phyloP scores from a whole-genome alignment of 2,888 invertebrate species.

The Drosophila maculinotata region DNA sequence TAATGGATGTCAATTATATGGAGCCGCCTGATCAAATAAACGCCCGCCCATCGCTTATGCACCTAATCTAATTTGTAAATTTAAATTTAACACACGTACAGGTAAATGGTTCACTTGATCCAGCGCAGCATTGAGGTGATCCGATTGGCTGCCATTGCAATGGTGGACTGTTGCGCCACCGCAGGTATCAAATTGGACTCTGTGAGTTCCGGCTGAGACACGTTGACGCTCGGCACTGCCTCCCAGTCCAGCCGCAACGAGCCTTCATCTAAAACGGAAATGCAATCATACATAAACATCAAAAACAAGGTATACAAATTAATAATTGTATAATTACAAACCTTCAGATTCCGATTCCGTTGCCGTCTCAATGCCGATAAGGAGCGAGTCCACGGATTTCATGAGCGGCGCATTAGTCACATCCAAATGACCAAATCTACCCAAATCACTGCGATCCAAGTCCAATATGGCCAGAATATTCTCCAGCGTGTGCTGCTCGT shows the following conservation, averaged over 20 bases:
- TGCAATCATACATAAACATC: neutral
- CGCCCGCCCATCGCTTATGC: neutral
- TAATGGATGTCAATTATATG: constrained; percentile 1
- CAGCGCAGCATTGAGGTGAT: constrained; percentile 92
- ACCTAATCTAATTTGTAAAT: constrained; percentile 67
- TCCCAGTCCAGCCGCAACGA: constrained; percentile 93
- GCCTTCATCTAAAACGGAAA: constrained; percentile 85
- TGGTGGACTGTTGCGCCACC: constrained; percentile 85
- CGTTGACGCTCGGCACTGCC: constrained; percentile 86
- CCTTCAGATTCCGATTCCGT: constrained; percentile 90
- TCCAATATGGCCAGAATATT: constrained; percentile 90
- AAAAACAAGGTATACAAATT: neutral
- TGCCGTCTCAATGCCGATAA: constrained; percentile 87
- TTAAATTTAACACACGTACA: constrained; percentile 51
- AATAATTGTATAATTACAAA: too few relatives aligned
- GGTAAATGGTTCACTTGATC: constrained; percentile 74
- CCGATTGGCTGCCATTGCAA: constrained; percentile 92
- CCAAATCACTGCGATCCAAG: constrained; percentile 88
- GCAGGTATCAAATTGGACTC: constrained; percentile 74
- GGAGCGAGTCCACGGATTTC: constrained; percentile 88
- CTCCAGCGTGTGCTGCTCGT: constrained; percentile 89
- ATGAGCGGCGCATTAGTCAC: constrained; percentile 84
- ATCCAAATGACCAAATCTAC: constrained; percentile 89
- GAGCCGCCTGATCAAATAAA: constrained; percentile 21
- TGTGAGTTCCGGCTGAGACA: constrained; percentile 72